Conservation (phyloP, 2,113 vertebrate species). For the Chroicocephalus ridibundus region DNA sequence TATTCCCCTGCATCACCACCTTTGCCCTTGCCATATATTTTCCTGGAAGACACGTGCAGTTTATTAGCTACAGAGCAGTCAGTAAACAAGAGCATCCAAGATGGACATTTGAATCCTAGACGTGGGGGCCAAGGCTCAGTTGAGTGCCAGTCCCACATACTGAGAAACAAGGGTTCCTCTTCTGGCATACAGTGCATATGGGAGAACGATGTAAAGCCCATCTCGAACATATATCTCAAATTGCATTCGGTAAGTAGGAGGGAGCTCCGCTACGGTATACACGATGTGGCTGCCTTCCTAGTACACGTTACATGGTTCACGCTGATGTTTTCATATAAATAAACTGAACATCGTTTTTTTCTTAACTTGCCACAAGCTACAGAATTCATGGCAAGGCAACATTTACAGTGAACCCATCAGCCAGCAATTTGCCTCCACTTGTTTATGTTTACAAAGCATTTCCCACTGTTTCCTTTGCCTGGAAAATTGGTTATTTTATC, state of each 20-base stretch:
- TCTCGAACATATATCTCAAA: neutral
- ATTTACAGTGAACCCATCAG: neutral
- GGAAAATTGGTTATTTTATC: constrained; percentile 41
- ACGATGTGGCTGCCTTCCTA: neutral
- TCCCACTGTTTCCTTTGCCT: constrained; percentile 11
- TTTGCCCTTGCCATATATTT: neutral
- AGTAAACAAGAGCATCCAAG: neutral
- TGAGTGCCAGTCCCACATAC: neutral
- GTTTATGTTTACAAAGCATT: constrained; percentile 33
- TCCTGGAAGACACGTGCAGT: neutral
- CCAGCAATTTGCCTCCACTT: constrained; percentile 13
- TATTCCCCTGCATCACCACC: neutral
- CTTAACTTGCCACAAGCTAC: neutral
- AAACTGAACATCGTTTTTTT: neutral
- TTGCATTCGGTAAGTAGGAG: neutral
- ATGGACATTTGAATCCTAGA: neutral
- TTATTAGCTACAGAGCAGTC: neutral
- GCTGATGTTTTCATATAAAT: neutral
- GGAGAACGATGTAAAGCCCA: neutral
- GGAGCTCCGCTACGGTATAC: neutral
- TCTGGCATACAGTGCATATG: rapidly evolving
- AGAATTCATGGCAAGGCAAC: neutral
- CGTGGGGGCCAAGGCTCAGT: neutral
- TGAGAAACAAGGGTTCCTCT: neutral
- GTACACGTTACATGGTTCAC: neutral